These are phyloP conservation scores for Strigamia crassipes DNA, from an alignment of 2,888 invertebrate species.

Conservation along the genomic window DNA sequence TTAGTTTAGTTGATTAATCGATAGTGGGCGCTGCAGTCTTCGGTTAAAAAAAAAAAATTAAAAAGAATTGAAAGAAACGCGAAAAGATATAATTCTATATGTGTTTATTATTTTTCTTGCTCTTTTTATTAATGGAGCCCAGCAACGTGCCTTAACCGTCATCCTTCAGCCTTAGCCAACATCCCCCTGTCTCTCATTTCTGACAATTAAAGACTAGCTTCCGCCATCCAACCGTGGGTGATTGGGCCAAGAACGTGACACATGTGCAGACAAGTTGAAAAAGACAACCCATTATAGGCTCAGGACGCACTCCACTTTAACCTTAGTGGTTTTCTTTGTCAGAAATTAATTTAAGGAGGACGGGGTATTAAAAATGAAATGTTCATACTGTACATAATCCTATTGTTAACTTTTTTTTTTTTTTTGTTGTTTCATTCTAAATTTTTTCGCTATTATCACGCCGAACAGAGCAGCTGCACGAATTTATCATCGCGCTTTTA, in stretches of 20 bases:
- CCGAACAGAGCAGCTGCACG: background rate
- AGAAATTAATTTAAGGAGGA: slow-evolving; percentile 14
- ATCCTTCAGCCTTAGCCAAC: slow-evolving; percentile 7
- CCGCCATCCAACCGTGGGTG: slow-evolving; percentile 23
- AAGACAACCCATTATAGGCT: slow-evolving; percentile 35
- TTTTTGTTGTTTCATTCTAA: background rate
- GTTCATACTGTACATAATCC: background rate
- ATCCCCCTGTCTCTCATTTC: slow-evolving; percentile 38
- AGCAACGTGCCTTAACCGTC: background rate
- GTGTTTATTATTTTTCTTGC: background rate
- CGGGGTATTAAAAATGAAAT: background rate
- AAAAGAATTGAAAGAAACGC: too few relatives aligned
- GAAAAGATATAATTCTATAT: too few relatives aligned
- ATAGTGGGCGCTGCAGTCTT: too few relatives aligned
- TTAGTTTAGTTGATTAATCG: too few relatives aligned
- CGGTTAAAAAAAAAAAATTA: too few relatives aligned
- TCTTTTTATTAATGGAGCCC: background rate
- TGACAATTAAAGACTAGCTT: slow-evolving; percentile 38
- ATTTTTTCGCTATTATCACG: background rate
- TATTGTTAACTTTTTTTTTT: background rate
- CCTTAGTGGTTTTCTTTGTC: background rate
- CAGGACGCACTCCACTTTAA: slow-evolving; percentile 1
- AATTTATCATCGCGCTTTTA: slow-evolving; percentile 11
- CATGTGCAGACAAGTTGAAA: slow-evolving; percentile 39
- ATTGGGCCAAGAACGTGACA: slow-evolving; percentile 37